Evolutionary conservation across 2,797 vertebrate genomes (phyloP), one percentile per base, ranked within the genome.

Genomic region (Lutjanus argentimaculatus): DNA sequence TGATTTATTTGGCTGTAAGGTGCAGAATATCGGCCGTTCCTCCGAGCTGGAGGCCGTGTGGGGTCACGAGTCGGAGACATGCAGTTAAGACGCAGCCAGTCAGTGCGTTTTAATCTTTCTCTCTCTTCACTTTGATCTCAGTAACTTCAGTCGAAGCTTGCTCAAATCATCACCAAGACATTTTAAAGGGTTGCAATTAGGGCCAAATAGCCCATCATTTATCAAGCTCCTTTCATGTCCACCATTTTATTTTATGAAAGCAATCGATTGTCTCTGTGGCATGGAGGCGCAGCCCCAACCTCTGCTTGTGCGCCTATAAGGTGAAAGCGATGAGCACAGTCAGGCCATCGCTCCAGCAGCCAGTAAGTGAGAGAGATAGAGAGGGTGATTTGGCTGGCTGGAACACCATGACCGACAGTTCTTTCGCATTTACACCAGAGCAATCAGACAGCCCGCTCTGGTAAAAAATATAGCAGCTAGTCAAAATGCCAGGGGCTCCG

Each of bases 121-220:
- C 84, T 84, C 88, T 90, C 86, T 86, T 84, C 86, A 57, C 92
- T 94, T 94, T 93, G 92, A 94, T 93, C 93, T 88, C 72, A 71
- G 88, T 90, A 91, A 94, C 90, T 93, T 92, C 86, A 92, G 85
- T 89, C 49, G 86, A 92, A 85, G 88, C 91, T 88, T 49, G 86
- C 84, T 94, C 89, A 91, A 93, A 93, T 93, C 93, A 93, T 92
- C 90, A 82, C 85, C 75, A 55, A 92, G 93, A 93, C 89, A 68
- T 93, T 95, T 94, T 94, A 93, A 95, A 94, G 88, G 90, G 93
- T 90, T 85, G 91, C 93, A 94, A 94, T 93, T 94, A 93, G 85
- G 86, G 72, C 88, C 91, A 92, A 92, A 94, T 92, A 92, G 92
- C 90, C 68, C 19, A 46, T 84, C 90, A 90, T 95, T 95, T 93